Percentiles rank a stretch among this genome's conserved stretches.
Evolutionary conservation across 2,888 invertebrate genomes (phyloP).

Genomic region (Xestia c-nigrum): DNA sequence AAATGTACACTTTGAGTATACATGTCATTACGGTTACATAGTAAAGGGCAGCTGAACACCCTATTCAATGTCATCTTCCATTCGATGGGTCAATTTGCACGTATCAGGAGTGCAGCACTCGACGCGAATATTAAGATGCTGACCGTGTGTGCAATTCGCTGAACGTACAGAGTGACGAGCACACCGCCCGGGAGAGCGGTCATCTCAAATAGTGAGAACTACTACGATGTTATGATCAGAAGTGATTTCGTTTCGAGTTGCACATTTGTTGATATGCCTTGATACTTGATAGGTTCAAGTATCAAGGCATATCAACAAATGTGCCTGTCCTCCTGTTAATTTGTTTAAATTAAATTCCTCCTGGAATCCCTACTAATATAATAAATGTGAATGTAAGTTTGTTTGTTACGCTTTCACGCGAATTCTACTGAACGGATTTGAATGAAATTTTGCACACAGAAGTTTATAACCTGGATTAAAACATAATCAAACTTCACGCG

Average conservation of each 20-base stretch:
- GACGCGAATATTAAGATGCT: slow-evolving; percentile 41
- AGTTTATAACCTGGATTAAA: too few species aligned
- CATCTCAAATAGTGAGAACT: slow-evolving; percentile 17
- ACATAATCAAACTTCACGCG: too few species aligned
- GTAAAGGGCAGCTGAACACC: not conserved
- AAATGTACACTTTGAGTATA: not conserved
- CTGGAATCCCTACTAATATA: too few species aligned
- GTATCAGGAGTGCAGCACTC: slow-evolving; percentile 22
- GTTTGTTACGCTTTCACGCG: too few species aligned
- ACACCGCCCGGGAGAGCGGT: not conserved
- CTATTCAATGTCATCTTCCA: slow-evolving; percentile 9
- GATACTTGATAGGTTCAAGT: too few species aligned
- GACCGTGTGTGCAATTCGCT: slow-evolving; percentile 37
- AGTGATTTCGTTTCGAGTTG: slow-evolving; percentile 27
- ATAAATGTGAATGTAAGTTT: too few species aligned
- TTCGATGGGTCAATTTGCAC: slow-evolving; percentile 22
- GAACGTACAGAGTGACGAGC: slow-evolving; percentile 15
- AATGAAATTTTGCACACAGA: too few species aligned
- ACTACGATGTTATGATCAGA: slow-evolving; percentile 2
- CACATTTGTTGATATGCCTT: not conserved
- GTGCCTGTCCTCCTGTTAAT: too few species aligned
- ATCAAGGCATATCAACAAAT: too few species aligned
- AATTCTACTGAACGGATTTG: too few species aligned
- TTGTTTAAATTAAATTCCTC: not conserved
- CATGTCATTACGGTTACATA: not conserved